Evolutionary conservation across 2,888 invertebrate genomes (phyloP), one percentile per base, ranked within the genome.

Genomic region (Cephus pulcher): DNA sequence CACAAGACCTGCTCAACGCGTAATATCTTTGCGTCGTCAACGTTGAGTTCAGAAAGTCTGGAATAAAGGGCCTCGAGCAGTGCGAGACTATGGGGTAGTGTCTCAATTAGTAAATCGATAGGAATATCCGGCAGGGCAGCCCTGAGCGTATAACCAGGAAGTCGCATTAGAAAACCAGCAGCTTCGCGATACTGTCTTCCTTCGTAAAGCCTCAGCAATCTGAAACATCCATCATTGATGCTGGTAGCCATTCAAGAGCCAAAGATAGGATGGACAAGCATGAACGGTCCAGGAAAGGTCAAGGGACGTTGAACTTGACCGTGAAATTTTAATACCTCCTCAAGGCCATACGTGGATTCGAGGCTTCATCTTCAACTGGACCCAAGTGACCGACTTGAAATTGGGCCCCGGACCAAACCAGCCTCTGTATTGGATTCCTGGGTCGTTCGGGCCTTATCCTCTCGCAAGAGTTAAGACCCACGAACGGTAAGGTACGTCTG

Each of bases 171-270:
- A 79, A 98, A 96, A 73, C 95, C 95, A 0, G 98, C 97, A 11
- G 98, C 98, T 89, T 98, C 98, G n/a, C 97, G 93, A 90, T 96
- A 98, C 92, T 97, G 97, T 37, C 96, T 93, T 12, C 97, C 97
- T 90, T 98, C 98, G 85, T 97, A 96, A 84, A 98, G 92, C 77
- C 97, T 93, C 88, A 98, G 93, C 84, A 98, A 92, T 83, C 92
- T 90, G 83, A 34, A 34, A 34, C 11, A 35, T 34, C 11, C n/a
- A 15, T 34, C 34, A 12, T 34, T 34, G n/a, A 74, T 34, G 74
- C 56, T 56, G 56, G 9, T 23, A 56, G 23, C 23, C 56, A 23
- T 56, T 23, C 9, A 9, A 9, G 56, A 56, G 56, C 56, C 56
- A 56, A 23, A 56, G 40, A 40, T 15, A 2, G 40, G 4, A 40